phyloP scores from a whole-genome alignment of 2,113 vertebrate species.

The Albula goreensis region DNA sequence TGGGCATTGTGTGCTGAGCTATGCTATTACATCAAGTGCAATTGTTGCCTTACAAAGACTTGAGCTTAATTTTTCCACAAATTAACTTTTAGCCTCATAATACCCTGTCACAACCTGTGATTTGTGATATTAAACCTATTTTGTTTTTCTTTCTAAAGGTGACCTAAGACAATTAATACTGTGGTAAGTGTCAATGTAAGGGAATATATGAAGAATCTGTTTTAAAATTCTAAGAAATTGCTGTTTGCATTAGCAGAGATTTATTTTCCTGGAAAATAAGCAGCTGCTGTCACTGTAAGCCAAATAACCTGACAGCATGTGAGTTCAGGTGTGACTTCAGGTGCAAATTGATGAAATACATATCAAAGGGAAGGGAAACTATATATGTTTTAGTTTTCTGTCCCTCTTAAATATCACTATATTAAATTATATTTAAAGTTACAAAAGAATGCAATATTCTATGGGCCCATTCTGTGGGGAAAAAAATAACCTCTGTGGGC shows the following conservation, averaged over 20 bases:
- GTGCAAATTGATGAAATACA: background rate
- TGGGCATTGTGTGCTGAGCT: conserved; percentile 60
- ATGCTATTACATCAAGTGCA: conserved; percentile 53
- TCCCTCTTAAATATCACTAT: background rate
- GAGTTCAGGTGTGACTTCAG: background rate
- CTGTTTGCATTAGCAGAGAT: background rate
- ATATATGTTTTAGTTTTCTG: background rate
- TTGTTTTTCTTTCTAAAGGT: conserved; percentile 64
- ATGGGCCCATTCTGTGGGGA: too few species aligned
- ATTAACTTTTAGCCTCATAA: conserved; percentile 30
- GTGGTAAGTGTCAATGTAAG: conserved; percentile 70
- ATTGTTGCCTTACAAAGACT: conserved; percentile 39
- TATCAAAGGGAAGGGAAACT: background rate
- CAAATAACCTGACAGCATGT: background rate
- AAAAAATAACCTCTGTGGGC: too few species aligned
- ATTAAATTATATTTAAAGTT: background rate
- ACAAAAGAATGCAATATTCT: background rate
- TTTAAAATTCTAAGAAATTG: background rate
- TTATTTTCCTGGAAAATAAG: background rate
- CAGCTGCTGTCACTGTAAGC: background rate
- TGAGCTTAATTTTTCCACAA: conserved; percentile 46
- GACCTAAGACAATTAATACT: conserved; percentile 82
- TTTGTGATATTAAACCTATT: conserved; percentile 45
- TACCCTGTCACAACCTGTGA: conserved; percentile 45
- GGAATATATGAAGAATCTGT: background rate